Evolutionary conservation across 2,797 vertebrate species (phyloP), one percentile per base, ranked within the genome.

Genomic region (Anas georgica): DNA sequence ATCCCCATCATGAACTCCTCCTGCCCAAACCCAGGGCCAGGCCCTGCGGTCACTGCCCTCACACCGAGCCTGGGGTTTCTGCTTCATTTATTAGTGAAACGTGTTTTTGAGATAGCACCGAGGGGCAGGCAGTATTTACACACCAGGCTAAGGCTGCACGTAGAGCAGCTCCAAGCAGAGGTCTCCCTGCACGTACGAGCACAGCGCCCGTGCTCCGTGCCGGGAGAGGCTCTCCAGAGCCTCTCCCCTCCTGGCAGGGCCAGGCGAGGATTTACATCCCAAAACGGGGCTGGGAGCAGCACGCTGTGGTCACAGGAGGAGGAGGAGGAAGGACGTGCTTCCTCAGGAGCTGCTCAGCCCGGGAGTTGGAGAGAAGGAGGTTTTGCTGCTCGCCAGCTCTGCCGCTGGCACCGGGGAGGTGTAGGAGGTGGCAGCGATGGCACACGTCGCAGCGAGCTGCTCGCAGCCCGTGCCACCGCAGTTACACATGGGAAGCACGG

Each of bases 141-240:
- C 4, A 1, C 26, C 0, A 3, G 46, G 41, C 39, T 56, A 52
- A 69, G 0, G 0, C 50, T 26, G 28, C 67, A 62, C 0, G 0
- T 31, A 17, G 0, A 0, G 67, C 74, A 76, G 29, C n/a, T 37
- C 45, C 2, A 48, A 69, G 35, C 67, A 91, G 68, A 1, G 1
- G 22, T 60, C 64, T 41, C 54, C 48, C 35, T 0, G 3, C 20
- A 6, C 0, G 2, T 1, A 29, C 50, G n/a, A 82, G 46, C 50
- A 64, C 4, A 2, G 16, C 1, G 1, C 12, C 21, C 1, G 2
- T 25, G 37, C 25, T 16, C 20, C 0, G 0, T 4, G 20, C 12
- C 2, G 48, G 41, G 31, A n/a, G 62, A n/a, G 56, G 66, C 48
- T 91, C 64, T 90, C 68, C 59, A 37, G 8, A 73, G 41, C 26